phyloP scores from a whole-genome alignment of 2,888 invertebrate genomes.

The Chymomyza caudatula region DNA sequence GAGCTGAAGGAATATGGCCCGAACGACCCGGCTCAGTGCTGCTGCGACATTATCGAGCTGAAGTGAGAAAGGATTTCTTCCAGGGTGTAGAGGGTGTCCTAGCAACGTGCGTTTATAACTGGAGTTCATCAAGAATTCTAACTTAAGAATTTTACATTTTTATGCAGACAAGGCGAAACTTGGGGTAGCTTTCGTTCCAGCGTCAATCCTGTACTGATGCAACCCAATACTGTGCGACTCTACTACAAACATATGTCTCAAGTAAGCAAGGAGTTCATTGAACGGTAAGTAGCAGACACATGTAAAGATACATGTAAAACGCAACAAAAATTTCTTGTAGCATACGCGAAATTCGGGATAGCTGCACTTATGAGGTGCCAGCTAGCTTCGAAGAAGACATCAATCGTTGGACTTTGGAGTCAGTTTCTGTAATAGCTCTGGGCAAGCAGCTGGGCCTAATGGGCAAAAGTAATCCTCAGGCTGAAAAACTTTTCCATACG shows the following conservation, averaged over 20 bases:
- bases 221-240: conserved; percentile 80
- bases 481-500: conserved; percentile 44
- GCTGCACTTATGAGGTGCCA: conserved; percentile 72
- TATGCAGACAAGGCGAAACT: conserved; percentile 81
- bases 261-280: conserved; percentile 76
- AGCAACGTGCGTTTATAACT: conserved; percentile 44
- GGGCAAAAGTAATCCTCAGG: conserved; percentile 51
- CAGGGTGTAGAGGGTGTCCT: conserved; percentile 56
- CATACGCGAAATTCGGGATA: conserved; percentile 64
- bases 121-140: background rate
- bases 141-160: background rate
- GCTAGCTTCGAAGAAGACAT: conserved; percentile 79
- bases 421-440: conserved; percentile 75
- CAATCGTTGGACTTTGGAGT: conserved; percentile 81
- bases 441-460: conserved; percentile 73
- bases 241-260: conserved; percentile 78
- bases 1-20: conserved; percentile 79
- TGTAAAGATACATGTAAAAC: background rate
- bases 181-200: conserved; percentile 79
- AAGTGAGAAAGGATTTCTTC: conserved; percentile 49
- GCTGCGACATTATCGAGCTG: conserved; percentile 76
- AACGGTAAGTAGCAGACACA: conserved; percentile 34
- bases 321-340: conserved; percentile 57
- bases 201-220: conserved; percentile 83
- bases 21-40: conserved; percentile 74